A percentile compares a stretch with the other conserved stretches of the same genome.
These are phyloP conservation scores for Zosterops pallidus DNA, from an alignment of 2,113 vertebrate species.

Conservation along the genomic window DNA sequence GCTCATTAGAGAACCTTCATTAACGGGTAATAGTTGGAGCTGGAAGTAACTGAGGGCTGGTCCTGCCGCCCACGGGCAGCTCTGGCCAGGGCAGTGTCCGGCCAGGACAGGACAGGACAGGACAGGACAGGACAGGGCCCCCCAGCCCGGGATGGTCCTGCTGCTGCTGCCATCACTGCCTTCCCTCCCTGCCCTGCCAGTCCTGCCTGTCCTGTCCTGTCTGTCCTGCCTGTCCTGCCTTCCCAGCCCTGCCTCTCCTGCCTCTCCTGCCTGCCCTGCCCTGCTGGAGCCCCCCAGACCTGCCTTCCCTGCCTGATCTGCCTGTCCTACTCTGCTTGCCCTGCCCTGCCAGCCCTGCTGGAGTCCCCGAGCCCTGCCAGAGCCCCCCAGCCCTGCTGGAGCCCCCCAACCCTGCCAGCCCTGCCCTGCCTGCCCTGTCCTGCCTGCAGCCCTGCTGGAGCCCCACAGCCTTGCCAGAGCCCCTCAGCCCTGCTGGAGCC, in stretches of 20 bases:
- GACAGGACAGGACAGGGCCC: neutral
- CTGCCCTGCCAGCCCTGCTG: no score
- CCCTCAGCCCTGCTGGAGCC: no score
- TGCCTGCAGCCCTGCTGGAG: neutral
- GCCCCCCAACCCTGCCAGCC: no score
- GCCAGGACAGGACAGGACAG: accelerated
- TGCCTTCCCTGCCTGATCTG: neutral
- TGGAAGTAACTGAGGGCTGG: neutral
- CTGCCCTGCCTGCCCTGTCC: no score
- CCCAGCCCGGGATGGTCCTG: accelerated
- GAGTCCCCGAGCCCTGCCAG: neutral
- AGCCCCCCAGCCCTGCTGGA: neutral
- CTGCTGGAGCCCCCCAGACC: neutral
- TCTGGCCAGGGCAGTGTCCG: neutral
- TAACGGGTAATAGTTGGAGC: neutral
- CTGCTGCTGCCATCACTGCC: neutral
- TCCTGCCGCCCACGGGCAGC: neutral
- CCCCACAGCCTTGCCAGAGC: no score
- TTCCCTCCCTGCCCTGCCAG: neutral
- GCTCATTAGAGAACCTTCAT: conserved; percentile 61
- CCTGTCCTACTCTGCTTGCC: neutral
- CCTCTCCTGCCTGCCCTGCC: neutral
- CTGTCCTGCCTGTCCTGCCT: no score
- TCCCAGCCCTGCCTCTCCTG: neutral
- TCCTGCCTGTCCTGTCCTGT: neutral